phyloP scores from a whole-genome alignment of 2,888 invertebrate genomes.

The Choreutis nemorana region DNA sequence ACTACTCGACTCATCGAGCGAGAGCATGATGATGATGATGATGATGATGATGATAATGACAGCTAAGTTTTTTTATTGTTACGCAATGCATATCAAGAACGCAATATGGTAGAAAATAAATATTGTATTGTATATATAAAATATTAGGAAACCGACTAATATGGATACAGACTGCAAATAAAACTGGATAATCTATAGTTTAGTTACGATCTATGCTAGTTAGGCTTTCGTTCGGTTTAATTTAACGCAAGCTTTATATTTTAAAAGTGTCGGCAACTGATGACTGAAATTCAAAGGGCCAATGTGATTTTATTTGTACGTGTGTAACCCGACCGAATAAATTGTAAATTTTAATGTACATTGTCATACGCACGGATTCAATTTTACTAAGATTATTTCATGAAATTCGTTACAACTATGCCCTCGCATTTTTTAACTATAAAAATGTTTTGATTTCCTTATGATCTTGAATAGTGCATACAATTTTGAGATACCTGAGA shows the following conservation, averaged over 20 bases:
- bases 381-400: not conserved
- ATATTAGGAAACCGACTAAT: conserved; percentile 50
- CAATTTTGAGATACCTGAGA: too few species aligned
- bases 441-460: conserved; percentile 21
- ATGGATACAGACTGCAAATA: conserved; percentile 56
- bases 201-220: conserved; percentile 60
- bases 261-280: conserved; percentile 54
- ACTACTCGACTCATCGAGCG: conserved; percentile 34
- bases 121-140: conserved; percentile 65
- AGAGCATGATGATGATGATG: too few species aligned
- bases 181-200: conserved; percentile 58
- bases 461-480: not conserved
- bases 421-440: conserved; percentile 54
- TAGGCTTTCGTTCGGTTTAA: conserved; percentile 55
- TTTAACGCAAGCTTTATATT: conserved; percentile 58
- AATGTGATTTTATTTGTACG: conserved; percentile 44
- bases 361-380: conserved; percentile 1
- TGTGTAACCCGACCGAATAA: conserved; percentile 4
- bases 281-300: conserved; percentile 60
- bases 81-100: conserved; percentile 67
- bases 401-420: conserved; percentile 29
- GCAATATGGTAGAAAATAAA: conserved; percentile 67
- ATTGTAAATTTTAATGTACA: conserved; percentile 4
- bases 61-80: conserved; percentile 66
- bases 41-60: too few species aligned